Percentiles rank a stretch among this genome's conserved stretches.
Conservation (phyloP, 1,140 invertebrate species). For the Diorhabda carinulata region DNA sequence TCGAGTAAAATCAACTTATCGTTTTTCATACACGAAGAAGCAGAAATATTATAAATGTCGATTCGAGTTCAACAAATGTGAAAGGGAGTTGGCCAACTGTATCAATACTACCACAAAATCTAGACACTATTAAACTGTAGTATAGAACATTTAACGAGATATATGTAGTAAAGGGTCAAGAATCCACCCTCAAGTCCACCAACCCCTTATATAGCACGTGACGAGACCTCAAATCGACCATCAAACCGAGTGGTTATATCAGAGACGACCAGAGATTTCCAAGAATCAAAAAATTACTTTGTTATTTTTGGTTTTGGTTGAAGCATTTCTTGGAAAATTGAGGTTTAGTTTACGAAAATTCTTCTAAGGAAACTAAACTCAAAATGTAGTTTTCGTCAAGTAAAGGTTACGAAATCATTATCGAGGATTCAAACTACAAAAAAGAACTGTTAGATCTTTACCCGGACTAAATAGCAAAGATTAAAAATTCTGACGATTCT, state of each 20-base stretch:
- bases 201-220: constrained; percentile 23
- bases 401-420: too few species aligned
- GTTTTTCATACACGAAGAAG: neutral
- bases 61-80: neutral
- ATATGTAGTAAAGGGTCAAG: constrained; percentile 22
- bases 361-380: too few species aligned
- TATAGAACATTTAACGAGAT: constrained; percentile 25
- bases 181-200: constrained; percentile 4
- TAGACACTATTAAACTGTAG: constrained; percentile 6
- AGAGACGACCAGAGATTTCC: too few species aligned
- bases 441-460: too few species aligned
- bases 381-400: too few species aligned
- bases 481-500: too few species aligned
- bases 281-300: too few species aligned
- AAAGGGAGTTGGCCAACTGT: constrained; percentile 9
- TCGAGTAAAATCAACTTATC: neutral
- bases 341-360: too few species aligned
- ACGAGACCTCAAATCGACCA: constrained; percentile 27
- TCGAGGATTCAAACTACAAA: too few species aligned
- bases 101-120: constrained; percentile 5
- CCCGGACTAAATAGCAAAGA: too few species aligned
- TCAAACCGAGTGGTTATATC: neutral
- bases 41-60: constrained; percentile 2
- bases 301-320: too few species aligned
- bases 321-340: too few species aligned